Evolutionary conservation across 2,888 invertebrate species (phyloP).

Genomic region (Melinaea menophilus): DNA sequence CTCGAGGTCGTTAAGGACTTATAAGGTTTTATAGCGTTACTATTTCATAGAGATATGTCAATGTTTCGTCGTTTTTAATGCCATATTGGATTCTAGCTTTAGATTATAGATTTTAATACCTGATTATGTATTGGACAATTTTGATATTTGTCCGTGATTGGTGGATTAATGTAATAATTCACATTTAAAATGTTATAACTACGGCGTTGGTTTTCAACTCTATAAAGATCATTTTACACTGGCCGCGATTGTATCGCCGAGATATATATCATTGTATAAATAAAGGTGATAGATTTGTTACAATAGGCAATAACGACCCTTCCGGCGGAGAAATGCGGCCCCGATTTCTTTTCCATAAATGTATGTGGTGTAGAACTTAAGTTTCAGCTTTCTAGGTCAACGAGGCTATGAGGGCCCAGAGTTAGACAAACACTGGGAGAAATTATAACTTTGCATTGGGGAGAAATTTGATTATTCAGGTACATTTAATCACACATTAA

Average conservation of each 20-base stretch:
- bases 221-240: not conserved
- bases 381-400: constrained; percentile 40
- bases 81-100: no score
- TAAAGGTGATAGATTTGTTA: constrained; percentile 22
- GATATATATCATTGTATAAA: constrained; percentile 5
- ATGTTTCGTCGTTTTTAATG: not conserved
- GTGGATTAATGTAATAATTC: no score
- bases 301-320: constrained; percentile 38
- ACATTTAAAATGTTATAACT: no score
- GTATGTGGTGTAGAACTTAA: constrained; percentile 35
- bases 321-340: constrained; percentile 38
- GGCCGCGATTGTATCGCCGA: not conserved
- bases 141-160: no score
- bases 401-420: constrained; percentile 32
- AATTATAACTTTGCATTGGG: constrained; percentile 24
- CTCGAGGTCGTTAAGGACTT: constrained; percentile 20
- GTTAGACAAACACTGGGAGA: constrained; percentile 29
- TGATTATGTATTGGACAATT: no score
- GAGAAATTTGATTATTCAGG: not conserved
- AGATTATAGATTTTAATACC: no score
- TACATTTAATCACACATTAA: no score
- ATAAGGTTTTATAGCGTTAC: constrained; percentile 4
- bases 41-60: not conserved
- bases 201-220: not conserved
- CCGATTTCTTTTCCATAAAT: constrained; percentile 42